Evolutionary conservation across 2,888 invertebrate species (phyloP), one percentile per base, ranked within the genome.

Genomic region (Drosophila picticornis): DNA sequence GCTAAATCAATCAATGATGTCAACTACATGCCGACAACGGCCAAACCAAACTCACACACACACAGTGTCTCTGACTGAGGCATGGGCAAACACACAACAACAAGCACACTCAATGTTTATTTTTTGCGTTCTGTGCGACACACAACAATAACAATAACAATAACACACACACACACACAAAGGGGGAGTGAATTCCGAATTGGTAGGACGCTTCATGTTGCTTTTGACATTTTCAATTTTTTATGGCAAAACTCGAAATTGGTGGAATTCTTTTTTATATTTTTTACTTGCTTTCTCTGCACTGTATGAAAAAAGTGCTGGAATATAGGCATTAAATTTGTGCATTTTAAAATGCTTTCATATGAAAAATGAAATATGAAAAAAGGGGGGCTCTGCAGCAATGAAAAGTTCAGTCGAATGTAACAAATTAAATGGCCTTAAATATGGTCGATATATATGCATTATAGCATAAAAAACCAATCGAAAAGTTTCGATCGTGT

Each of bases 1-100:
- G 90, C 86, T 90, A 90, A 92, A 92, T 92, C 92, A 92, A 92
- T 92, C 92, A 92, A 90, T 92, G 89, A 88, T 92, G 91, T 91
- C 91, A 92, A 89, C 91, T 90, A 83, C 88, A 91, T 83, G 86
- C 81, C 80, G 77, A 64, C 80, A 81, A 75, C 75, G 77, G 69
- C 57, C 79, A 72, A 75, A 48, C 71, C 62, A 70, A 62, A 67
- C 70, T 7, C 34, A 31, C 63, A 64, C 60, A 55, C 61, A 63
- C 40, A 43, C 34, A 67, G 67, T 66, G 58, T 71, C 48, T 59
- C 57, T 51, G n/a, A 1, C 19, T 40, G 19, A 38, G 25, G 58
- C 75, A 67, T 58, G 70, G 50, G 58, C 77, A 77, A 66, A 53
- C 34, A 69, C 68, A 69, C 52, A 71, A 25, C 68, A 71, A 64